Conservation (phyloP, 2,113 vertebrate species). For the Hymenochirus boettgeri region DNA sequence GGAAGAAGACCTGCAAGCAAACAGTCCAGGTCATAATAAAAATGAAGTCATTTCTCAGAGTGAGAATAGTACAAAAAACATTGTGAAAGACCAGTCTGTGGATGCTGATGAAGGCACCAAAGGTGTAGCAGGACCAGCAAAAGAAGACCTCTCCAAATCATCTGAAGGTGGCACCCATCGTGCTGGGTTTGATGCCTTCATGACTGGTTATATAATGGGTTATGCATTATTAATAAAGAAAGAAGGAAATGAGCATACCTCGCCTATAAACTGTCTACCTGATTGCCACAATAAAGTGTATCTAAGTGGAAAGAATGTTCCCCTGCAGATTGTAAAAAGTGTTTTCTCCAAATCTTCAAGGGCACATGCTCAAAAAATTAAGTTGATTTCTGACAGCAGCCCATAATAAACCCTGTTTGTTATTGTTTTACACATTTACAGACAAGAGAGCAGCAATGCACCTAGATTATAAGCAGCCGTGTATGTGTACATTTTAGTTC, state of each 20-base stretch:
- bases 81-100: slow-evolving; percentile 8
- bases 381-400: slow-evolving; percentile 65
- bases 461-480: too few relatives aligned
- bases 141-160: background rate
- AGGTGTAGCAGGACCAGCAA: background rate
- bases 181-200: slow-evolving; percentile 94
- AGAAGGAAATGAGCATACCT: slow-evolving; percentile 22
- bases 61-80: rapidly evolving
- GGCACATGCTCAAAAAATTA: slow-evolving; percentile 87
- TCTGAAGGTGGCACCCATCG: slow-evolving; percentile 69
- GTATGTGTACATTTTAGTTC: too few relatives aligned
- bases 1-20: slow-evolving; percentile 23
- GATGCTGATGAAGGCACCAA: slow-evolving; percentile 19
- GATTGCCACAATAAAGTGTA: slow-evolving; percentile 88
- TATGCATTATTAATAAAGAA: slow-evolving; percentile 62
- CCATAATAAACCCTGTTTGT: too few relatives aligned
- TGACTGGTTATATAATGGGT: slow-evolving; percentile 92
- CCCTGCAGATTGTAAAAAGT: slow-evolving; percentile 88
- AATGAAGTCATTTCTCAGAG: background rate
- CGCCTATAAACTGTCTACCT: slow-evolving; percentile 59
- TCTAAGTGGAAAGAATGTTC: slow-evolving; percentile 88
- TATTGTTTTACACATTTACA: too few relatives aligned
- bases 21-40: background rate
- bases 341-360: slow-evolving; percentile 87
- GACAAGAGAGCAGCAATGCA: too few relatives aligned